Conservation (phyloP, 2,113 vertebrate genomes). For the Bos javanicus region DNA sequence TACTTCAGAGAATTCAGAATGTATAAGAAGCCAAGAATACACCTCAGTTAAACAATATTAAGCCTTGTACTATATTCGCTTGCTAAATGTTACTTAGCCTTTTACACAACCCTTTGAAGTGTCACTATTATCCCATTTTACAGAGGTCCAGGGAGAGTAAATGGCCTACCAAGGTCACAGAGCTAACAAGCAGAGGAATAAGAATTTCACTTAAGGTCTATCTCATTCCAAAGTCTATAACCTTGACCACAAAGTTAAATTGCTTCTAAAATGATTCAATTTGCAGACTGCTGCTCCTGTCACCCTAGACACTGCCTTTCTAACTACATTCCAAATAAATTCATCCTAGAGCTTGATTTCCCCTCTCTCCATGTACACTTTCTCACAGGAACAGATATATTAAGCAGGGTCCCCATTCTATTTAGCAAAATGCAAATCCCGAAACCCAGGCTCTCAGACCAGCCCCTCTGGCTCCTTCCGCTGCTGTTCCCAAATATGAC, state of each 20-base stretch:
- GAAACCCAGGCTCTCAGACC: not conserved
- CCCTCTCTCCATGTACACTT: not conserved
- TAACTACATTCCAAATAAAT: not conserved
- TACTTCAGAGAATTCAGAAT: not conserved
- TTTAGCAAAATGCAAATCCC: not conserved
- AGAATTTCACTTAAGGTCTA: not conserved
- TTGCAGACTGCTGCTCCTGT: not conserved
- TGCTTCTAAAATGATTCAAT: slow-evolving; percentile 13
- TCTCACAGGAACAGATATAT: not conserved
- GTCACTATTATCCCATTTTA: not conserved
- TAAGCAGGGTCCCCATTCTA: not conserved
- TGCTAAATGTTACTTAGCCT: slow-evolving; percentile 23
- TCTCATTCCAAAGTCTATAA: not conserved
- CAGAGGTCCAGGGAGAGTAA: not conserved
- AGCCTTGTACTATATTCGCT: not conserved
- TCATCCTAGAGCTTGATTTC: not conserved
- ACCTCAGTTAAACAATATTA: slow-evolving; percentile 12
- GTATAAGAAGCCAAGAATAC: not conserved
- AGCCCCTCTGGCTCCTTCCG: not conserved
- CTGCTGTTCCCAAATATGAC: not conserved
- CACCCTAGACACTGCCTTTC: not conserved
- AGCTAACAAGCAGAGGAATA: not conserved
- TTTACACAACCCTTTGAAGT: slow-evolving; percentile 5
- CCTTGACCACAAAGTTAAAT: not conserved
- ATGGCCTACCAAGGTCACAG: not conserved